These are phyloP conservation scores for Phyllostomus hastatus DNA, from an alignment of 2,113 vertebrate genomes.

Conservation along the genomic window DNA sequence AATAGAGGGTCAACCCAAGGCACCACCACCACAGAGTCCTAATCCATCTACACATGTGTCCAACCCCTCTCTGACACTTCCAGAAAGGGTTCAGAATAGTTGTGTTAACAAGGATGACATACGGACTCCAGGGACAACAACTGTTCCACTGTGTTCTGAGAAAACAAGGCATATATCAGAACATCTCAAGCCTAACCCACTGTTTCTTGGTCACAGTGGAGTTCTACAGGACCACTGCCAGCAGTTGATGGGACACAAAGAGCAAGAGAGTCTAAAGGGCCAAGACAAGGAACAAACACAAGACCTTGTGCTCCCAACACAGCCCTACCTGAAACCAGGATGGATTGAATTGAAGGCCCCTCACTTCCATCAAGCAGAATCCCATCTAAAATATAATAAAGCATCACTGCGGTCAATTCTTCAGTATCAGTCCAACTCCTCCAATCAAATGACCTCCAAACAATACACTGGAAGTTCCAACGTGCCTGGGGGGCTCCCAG, in stretches of 20 bases:
- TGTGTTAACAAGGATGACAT: constrained; percentile 47
- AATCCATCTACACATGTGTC: constrained; percentile 37
- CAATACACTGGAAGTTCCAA: constrained; percentile 82
- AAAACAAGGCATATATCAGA: constrained; percentile 60
- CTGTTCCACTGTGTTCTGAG: constrained; percentile 58
- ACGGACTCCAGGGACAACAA: not conserved
- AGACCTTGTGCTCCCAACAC: constrained; percentile 70
- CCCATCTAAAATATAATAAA: constrained; percentile 78
- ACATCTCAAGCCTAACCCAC: constrained; percentile 58
- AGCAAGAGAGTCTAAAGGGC: constrained; percentile 59
- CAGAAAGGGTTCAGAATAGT: constrained; percentile 62
- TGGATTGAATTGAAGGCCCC: constrained; percentile 88
- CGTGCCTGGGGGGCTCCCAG: constrained; percentile 76
- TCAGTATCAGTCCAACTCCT: constrained; percentile 77
- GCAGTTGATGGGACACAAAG: constrained; percentile 65
- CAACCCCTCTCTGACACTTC: constrained; percentile 65
- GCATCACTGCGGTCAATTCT: constrained; percentile 73
- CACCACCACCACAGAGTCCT: constrained; percentile 60
- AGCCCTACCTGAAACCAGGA: constrained; percentile 77
- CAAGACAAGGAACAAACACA: constrained; percentile 78
- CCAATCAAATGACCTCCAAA: constrained; percentile 79
- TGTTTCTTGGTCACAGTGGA: constrained; percentile 16
- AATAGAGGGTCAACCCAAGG: constrained; percentile 69
- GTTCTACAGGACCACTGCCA: constrained; percentile 72
- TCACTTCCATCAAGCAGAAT: constrained; percentile 73